Conservation (phyloP, 2,888 invertebrate genomes). For the Acrobasis suavella region DNA sequence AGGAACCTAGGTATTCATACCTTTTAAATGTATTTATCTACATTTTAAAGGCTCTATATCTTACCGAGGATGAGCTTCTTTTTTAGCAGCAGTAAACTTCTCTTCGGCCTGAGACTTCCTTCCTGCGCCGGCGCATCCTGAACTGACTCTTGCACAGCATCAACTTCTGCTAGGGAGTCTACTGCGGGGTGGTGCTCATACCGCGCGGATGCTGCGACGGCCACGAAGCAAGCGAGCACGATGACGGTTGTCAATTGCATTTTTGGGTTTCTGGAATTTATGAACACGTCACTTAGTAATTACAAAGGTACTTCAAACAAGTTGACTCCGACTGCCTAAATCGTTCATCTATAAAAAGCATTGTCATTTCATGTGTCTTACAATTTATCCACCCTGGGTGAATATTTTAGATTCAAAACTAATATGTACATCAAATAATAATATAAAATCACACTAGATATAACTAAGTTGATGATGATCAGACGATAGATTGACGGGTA, state of each 20-base stretch:
- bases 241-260: conserved; percentile 72
- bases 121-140: conserved; percentile 59
- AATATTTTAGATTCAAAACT: too few species aligned
- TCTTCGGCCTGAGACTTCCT: conserved; percentile 65
- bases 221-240: conserved; percentile 65
- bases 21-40: too few species aligned
- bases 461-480: too few species aligned
- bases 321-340: too few species aligned
- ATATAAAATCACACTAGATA: too few species aligned
- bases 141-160: conserved; percentile 48
- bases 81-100: conserved; percentile 67
- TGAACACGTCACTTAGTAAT: background rate
- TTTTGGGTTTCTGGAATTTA: conserved; percentile 45
- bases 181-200: conserved; percentile 47
- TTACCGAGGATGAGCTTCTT: conserved; percentile 75
- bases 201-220: conserved; percentile 53
- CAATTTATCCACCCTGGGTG: too few species aligned
- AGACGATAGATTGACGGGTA: too few species aligned
- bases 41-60: conserved; percentile 4
- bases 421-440: too few species aligned
- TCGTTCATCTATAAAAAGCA: too few species aligned
- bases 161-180: conserved; percentile 38
- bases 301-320: background rate
- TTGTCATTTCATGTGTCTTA: too few species aligned
- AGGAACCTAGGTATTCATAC: conserved; percentile 18